Evolutionary conservation across 92 coral and sea anemone genomes (phyloP).

Genomic region (Palythoa grandiflora): DNA sequence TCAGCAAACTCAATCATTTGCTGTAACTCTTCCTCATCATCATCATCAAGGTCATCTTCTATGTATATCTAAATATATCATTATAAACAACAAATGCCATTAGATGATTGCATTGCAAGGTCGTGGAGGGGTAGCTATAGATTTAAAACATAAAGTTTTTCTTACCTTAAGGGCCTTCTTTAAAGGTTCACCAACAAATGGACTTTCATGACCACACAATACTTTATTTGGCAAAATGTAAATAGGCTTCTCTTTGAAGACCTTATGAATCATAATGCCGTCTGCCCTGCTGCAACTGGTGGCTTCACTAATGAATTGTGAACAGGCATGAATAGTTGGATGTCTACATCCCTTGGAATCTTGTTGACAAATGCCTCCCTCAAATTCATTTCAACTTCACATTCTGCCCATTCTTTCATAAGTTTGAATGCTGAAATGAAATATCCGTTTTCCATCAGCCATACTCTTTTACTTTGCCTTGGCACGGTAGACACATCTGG

Average conservation of each 20-base stretch:
- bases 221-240: constrained; percentile 40
- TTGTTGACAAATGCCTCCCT: constrained; percentile 50
- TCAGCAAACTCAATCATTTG: constrained; percentile 1
- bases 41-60: constrained; percentile 1
- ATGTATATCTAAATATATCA: not conserved
- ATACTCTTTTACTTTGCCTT: constrained; percentile 65
- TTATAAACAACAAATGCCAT: constrained; percentile 2
- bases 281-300: constrained; percentile 51
- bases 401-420: constrained; percentile 69
- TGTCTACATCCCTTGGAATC: constrained; percentile 44
- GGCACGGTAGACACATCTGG: constrained; percentile 59
- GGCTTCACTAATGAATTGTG: constrained; percentile 54
- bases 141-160: not conserved
- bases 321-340: constrained; percentile 48
- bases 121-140: constrained; percentile 7
- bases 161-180: constrained; percentile 3
- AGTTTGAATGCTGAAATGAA: constrained; percentile 59
- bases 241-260: constrained; percentile 46
- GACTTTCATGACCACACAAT: constrained; percentile 39
- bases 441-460: constrained; percentile 61
- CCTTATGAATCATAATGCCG: constrained; percentile 56
- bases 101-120: constrained; percentile 1
- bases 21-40: constrained; percentile 1
- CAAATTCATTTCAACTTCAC: constrained; percentile 49
- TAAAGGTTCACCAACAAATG: constrained; percentile 9